phyloP scores from a whole-genome alignment of 1,140 invertebrate species.

The Ctenoplectra terminalis region DNA sequence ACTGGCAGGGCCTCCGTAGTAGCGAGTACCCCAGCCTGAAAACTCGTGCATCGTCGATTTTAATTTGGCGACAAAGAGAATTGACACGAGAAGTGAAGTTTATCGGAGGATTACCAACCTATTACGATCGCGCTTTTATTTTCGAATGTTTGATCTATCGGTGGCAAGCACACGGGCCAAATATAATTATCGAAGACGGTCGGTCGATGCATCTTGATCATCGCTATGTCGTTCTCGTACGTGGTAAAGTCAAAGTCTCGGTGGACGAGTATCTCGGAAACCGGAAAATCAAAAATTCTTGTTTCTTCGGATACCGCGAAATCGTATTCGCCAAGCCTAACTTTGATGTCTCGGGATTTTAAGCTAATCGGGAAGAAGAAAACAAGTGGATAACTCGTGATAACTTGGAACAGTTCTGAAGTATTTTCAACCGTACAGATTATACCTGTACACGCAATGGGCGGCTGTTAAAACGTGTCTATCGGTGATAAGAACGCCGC shows the following conservation, averaged over 20 bases:
- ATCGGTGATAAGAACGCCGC: constrained; percentile 91
- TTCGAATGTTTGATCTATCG: constrained; percentile 84
- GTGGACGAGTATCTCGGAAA: constrained; percentile 86
- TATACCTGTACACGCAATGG: constrained; percentile 85
- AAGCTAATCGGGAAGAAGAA: constrained; percentile 80
- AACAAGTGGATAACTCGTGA: not conserved
- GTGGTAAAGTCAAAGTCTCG: constrained; percentile 85
- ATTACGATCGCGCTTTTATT: constrained; percentile 88
- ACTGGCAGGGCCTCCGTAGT: constrained; percentile 87
- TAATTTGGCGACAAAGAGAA: too few relatives aligned
- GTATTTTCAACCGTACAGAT: not conserved
- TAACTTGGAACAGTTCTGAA: too few relatives aligned
- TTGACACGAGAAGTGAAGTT: too few relatives aligned
- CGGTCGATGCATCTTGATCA: constrained; percentile 88
- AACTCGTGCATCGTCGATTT: not conserved
- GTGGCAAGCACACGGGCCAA: constrained; percentile 93
- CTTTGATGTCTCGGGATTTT: constrained; percentile 85
- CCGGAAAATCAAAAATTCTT: constrained; percentile 86
- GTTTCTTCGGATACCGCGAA: constrained; percentile 86
- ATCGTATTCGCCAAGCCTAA: constrained; percentile 92
- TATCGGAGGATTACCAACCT: constrained; percentile 78
- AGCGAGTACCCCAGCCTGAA: constrained; percentile 89
- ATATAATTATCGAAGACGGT: constrained; percentile 90
- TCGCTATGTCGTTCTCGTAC: constrained; percentile 91
- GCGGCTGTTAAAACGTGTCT: constrained; percentile 91